phyloP scores from a whole-genome alignment of 2,888 invertebrate species.

The Platynereis dumerilii region DNA sequence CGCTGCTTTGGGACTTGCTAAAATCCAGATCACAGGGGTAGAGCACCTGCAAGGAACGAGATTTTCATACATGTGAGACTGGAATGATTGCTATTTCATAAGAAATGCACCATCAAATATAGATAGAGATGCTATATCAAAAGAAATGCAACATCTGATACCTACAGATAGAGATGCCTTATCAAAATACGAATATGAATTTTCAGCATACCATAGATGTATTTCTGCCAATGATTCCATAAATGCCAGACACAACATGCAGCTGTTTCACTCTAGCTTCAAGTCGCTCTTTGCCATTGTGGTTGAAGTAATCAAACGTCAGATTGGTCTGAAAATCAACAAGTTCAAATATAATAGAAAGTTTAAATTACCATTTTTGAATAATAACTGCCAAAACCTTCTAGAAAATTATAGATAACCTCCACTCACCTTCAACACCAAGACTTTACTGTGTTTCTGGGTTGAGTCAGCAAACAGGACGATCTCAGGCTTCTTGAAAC shows the following conservation, averaged over 20 bases:
- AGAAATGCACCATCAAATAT: background rate
- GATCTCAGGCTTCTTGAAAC: slow-evolving; percentile 79
- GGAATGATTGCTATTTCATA: background rate
- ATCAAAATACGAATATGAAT: background rate
- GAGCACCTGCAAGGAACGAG: slow-evolving; percentile 52
- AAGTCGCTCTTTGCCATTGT: slow-evolving; percentile 70
- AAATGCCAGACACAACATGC: slow-evolving; percentile 72
- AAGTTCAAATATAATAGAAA: background rate
- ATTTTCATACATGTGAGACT: background rate
- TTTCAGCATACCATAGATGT: slow-evolving; percentile 44
- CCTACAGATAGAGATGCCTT: background rate
- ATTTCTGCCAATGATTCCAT: slow-evolving; percentile 45
- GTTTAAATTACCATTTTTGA: too few species aligned
- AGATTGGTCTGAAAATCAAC: slow-evolving; percentile 27
- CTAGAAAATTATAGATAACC: background rate
- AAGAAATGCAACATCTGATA: background rate
- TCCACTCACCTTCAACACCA: slow-evolving; percentile 70
- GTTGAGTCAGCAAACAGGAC: slow-evolving; percentile 72
- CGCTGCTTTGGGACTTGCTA: slow-evolving; percentile 63
- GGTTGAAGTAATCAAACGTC: slow-evolving; percentile 33
- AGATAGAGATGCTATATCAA: background rate
- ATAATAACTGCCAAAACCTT: background rate
- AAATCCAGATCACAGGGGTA: slow-evolving; percentile 60
- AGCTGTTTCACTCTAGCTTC: slow-evolving; percentile 71
- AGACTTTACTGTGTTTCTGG: slow-evolving; percentile 67